Evolutionary conservation across 1,140 invertebrate species (phyloP), one percentile per base, ranked within the genome.

Genomic region (Rhagoletis pomonella): DNA sequence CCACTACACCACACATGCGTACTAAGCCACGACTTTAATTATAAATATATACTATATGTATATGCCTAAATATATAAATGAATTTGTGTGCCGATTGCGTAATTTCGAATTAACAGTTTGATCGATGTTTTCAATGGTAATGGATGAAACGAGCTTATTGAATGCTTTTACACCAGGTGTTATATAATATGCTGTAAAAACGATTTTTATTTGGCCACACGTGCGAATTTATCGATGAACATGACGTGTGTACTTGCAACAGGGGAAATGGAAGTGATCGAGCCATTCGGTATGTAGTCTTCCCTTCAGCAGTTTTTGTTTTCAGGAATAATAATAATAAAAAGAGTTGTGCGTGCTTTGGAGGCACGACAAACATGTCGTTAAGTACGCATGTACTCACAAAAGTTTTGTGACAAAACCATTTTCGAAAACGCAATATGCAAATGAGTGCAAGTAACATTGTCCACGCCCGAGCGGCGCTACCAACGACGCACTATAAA

Each of bases 261-360:
- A 50, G 14, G 19, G 0, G 29, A 5, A 81, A 81, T 50, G n/a
- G 6, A 55, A 81, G 17, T 55, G 47, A 55, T 17, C 29, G 29
- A 17, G 14, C 39, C 44, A 44, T 9, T 14, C 44, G 17, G 3
- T 73, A 44, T 47, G 7, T 73, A 73, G 14, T 47, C 50, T 5
- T 10, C 50, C 50, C 50, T 55, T 50, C 0, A 42, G 50, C 5
- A 5, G 0, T 2, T 42, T 39, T 73, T 81, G 17, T 39, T 73
- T 81, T 29, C 47, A 9, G 73, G 1, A 1, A 14, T 7, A 81
- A 2, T 58, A 29, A 29, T 29, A 29, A 29, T 29, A 29, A 55
- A 50, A 81, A 81, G 47, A 50, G 73, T n/a, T 55, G 47, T 10
- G 73, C 73, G 73, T 81, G 73, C 7, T 55, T 55, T 55, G 6